Conservation (phyloP, 1,140 invertebrate species). For the Sesamia nonagrioides region DNA sequence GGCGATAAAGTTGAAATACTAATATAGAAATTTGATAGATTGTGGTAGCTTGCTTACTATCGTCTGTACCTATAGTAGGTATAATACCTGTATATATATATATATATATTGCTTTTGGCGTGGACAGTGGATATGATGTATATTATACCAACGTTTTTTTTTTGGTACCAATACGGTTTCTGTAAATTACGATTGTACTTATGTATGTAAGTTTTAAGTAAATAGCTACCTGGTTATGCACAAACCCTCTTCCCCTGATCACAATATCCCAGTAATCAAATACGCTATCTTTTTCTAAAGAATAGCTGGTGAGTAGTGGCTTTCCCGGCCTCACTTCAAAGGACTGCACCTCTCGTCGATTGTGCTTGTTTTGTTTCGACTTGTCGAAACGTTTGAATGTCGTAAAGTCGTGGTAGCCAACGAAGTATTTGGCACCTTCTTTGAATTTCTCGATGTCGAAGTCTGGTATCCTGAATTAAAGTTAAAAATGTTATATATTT, state of each 20-base stretch:
- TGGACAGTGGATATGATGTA: too few species aligned
- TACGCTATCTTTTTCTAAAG: constrained; percentile 69
- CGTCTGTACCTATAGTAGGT: too few species aligned
- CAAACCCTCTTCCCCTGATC: constrained; percentile 89
- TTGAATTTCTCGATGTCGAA: constrained; percentile 89
- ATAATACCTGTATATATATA: too few species aligned
- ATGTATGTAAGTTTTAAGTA: too few species aligned
- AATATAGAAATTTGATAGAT: too few species aligned
- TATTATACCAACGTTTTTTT: too few species aligned
- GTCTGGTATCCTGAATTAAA: constrained; percentile 81
- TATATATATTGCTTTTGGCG: too few species aligned
- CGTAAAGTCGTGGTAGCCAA: constrained; percentile 91
- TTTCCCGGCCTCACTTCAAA: constrained; percentile 84
- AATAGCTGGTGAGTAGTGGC: constrained; percentile 78
- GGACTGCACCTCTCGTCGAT: constrained; percentile 83
- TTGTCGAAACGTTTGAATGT: constrained; percentile 88
- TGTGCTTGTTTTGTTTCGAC: constrained; percentile 80
- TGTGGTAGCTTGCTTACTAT: too few species aligned
- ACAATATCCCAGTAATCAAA: constrained; percentile 91
- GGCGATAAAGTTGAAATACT: too few species aligned
- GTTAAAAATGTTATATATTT: neutral
- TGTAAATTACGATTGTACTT: too few species aligned
- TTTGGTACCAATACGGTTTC: too few species aligned
- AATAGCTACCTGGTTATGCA: constrained; percentile 91
- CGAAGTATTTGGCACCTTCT: constrained; percentile 87